Evolutionary conservation across 2,888 invertebrate genomes (phyloP).

Genomic region (Drosophila phalerata): DNA sequence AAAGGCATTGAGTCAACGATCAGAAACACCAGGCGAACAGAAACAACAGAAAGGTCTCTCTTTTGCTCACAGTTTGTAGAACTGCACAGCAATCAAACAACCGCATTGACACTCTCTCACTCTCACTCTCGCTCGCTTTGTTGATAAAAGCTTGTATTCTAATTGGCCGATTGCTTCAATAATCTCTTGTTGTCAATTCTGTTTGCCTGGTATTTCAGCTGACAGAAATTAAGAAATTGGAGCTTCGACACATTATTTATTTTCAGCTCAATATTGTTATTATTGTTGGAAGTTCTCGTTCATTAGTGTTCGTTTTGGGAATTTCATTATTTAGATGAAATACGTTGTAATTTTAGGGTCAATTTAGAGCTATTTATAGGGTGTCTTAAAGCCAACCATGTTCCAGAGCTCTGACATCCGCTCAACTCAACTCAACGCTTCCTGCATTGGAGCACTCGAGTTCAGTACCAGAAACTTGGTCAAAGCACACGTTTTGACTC

Average conservation of each 20-base stretch:
- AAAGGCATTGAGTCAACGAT: constrained; percentile 4
- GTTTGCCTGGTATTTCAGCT: constrained; percentile 4
- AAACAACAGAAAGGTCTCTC: not conserved
- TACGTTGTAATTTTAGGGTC: too few relatives aligned
- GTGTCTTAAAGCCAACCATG: not conserved
- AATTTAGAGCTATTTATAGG: not conserved
- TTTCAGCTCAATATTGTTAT: not conserved
- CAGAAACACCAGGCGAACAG: constrained; percentile 3
- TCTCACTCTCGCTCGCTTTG: not conserved
- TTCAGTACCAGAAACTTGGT: constrained; percentile 3
- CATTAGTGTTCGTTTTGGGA: too few relatives aligned
- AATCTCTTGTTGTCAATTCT: not conserved
- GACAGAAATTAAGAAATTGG: constrained; percentile 10
- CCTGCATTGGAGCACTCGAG: constrained; percentile 45
- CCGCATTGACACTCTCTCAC: too few relatives aligned
- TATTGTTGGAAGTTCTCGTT: too few relatives aligned
- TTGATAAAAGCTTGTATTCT: constrained; percentile 2
- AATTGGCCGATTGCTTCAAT: not conserved
- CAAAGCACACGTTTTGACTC: constrained; percentile 71
- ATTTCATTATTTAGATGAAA: too few relatives aligned
- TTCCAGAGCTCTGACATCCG: not conserved
- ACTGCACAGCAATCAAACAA: not conserved
- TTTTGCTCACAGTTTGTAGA: not conserved
- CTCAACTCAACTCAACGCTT: constrained; percentile 28
- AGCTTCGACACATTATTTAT: not conserved